Conservation (phyloP, 2,797 vertebrate genomes). For the Brachyrhaphis roseni region DNA sequence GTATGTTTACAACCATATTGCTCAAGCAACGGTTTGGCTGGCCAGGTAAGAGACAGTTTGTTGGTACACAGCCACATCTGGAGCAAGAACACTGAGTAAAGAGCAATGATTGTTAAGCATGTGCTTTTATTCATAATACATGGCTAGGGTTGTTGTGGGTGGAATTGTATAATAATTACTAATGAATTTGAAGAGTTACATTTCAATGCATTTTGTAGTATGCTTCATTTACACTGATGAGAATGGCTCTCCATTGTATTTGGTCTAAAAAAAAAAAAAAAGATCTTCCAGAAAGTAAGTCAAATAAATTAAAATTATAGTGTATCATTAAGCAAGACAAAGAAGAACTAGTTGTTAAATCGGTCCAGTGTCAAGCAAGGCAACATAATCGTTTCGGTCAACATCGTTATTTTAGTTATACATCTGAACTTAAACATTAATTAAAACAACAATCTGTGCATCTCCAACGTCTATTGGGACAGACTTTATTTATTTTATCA, state of each 20-base stretch:
- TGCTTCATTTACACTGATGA: not conserved
- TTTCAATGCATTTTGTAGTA: not conserved
- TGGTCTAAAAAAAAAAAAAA: no score
- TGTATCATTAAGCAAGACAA: not conserved
- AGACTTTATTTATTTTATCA: conserved; percentile 9
- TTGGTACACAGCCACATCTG: not conserved
- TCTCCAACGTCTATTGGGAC: conserved; percentile 11
- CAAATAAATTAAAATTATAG: not conserved
- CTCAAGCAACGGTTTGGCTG: not conserved
- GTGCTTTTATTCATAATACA: not conserved
- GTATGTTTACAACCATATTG: not conserved
- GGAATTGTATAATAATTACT: not conserved
- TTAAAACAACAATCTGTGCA: conserved; percentile 11
- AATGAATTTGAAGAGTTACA: not conserved
- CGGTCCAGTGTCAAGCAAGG: not conserved
- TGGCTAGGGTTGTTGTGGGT: not conserved
- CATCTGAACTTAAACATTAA: conserved; percentile 25
- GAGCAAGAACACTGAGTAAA: not conserved
- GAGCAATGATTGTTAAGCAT: not conserved
- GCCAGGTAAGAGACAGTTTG: not conserved
- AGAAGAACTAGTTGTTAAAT: not conserved
- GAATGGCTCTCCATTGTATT: not conserved
- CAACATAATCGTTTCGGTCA: not conserved
- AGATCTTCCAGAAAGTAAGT: not conserved
- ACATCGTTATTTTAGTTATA: conserved; percentile 15